phyloP scores from a whole-genome alignment of 2,888 invertebrate species.

The Graphium colonna region DNA sequence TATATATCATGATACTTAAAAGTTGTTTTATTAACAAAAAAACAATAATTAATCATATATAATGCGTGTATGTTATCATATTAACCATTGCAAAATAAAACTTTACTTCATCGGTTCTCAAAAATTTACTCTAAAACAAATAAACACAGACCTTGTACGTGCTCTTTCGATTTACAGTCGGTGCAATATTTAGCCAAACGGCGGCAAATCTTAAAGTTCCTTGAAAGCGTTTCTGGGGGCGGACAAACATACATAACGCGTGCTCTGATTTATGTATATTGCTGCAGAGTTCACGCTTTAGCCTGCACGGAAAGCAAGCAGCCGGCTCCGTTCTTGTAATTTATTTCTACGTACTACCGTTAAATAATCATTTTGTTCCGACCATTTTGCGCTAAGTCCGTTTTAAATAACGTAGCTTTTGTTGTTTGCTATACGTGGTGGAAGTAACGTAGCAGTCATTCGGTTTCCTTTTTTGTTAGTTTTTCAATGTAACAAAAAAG shows the following conservation, averaged over 20 bases:
- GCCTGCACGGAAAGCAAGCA: conserved; percentile 5
- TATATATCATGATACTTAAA: too few relatives aligned
- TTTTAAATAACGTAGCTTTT: neutral
- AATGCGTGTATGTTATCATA: too few relatives aligned
- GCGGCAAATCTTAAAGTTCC: conserved; percentile 17
- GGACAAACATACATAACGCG: conserved; percentile 17
- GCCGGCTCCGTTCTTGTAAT: conserved; percentile 3
- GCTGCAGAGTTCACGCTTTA: conserved; percentile 17
- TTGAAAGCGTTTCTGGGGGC: conserved; percentile 6
- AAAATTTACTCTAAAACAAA: too few relatives aligned
- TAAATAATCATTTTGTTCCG: conserved; percentile 12
- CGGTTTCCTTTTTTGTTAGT: too few relatives aligned
- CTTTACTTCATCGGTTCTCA: too few relatives aligned
- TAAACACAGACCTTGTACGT: too few relatives aligned
- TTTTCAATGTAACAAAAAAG: too few relatives aligned
- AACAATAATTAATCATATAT: too few relatives aligned
- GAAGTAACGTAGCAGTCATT: too few relatives aligned
- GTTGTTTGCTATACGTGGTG: neutral
- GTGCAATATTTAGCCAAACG: conserved; percentile 2
- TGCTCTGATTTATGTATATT: conserved; percentile 21
- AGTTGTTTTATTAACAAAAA: too few relatives aligned
- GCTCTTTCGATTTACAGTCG: too few relatives aligned
- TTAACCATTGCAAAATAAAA: too few relatives aligned
- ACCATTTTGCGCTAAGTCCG: conserved; percentile 1
- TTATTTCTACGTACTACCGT: conserved; percentile 12